These are phyloP conservation scores for Biston betularia DNA, from an alignment of 2,888 invertebrate genomes.

Conservation along the genomic window DNA sequence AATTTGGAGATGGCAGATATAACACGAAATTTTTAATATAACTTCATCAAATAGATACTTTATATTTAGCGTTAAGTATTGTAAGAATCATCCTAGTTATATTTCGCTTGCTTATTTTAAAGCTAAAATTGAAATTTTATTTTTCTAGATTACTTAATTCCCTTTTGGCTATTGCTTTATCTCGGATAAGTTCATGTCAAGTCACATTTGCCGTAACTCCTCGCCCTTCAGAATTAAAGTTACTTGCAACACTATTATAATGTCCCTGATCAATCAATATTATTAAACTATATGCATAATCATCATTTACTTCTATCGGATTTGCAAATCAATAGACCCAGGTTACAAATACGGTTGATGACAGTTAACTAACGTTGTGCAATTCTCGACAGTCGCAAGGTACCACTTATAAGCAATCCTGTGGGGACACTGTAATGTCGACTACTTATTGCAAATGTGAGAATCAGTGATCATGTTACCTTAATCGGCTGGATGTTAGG, in stretches of 20 bases:
- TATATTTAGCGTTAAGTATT: no score
- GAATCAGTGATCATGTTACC: constrained; percentile 9
- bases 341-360: constrained; percentile 35
- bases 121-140: no score
- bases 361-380: constrained; percentile 9
- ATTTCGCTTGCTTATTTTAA: no score
- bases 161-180: no score
- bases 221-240: no score
- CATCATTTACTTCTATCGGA: constrained; percentile 32
- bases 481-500: constrained; percentile 10
- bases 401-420: constrained; percentile 24
- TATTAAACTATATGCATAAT: constrained; percentile 19
- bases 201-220: no score
- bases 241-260: not conserved
- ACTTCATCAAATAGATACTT: not conserved
- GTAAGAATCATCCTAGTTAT: no score
- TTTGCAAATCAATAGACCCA: constrained; percentile 43
- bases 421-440: constrained; percentile 19
- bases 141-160: no score
- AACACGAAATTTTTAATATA: constrained; percentile 1
- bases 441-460: constrained; percentile 15
- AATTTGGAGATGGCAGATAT: constrained; percentile 7
- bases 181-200: no score
- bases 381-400: constrained; percentile 1
- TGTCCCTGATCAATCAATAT: not conserved